Evolutionary conservation across 2,797 vertebrate genomes (phyloP).

Genomic region (Anas bahamensis): DNA sequence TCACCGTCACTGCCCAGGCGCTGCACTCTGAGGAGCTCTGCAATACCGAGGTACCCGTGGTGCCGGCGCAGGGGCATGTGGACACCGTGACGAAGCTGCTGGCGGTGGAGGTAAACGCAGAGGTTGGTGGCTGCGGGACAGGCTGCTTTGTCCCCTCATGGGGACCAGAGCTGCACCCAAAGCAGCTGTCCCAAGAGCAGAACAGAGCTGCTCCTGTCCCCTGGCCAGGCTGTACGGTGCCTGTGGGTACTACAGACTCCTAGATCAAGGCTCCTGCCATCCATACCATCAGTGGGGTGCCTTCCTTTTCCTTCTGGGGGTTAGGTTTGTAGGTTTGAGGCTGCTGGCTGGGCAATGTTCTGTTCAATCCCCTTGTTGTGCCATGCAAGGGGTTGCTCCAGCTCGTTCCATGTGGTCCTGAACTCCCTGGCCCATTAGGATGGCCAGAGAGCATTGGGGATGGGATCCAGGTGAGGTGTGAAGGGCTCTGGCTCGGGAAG

Average conservation of each 20-base stretch:
- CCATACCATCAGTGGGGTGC: not conserved
- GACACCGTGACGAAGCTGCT: constrained; percentile 56
- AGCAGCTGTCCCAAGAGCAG: fast-evolving
- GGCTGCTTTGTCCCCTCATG: fast-evolving
- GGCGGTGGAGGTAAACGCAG: constrained; percentile 49
- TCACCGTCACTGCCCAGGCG: constrained; percentile 32
- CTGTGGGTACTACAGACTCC: not conserved
- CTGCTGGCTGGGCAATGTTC: not conserved
- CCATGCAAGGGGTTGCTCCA: fast-evolving
- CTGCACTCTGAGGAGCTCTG: constrained; percentile 36
- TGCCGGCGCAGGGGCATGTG: not conserved
- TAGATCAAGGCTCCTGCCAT: no score
- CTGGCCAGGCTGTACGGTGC: not conserved
- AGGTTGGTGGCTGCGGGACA: not conserved
- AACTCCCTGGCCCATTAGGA: not conserved
- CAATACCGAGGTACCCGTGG: not conserved
- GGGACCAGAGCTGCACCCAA: not conserved
- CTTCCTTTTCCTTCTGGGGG: not conserved
- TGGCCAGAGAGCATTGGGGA: not conserved
- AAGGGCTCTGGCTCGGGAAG: no score
- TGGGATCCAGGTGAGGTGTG: not conserved
- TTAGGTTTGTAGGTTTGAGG: not conserved
- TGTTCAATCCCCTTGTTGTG: not conserved
- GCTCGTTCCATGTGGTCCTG: not conserved
- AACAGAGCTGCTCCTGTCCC: not conserved